phyloP scores from a whole-genome alignment of 92 coral and sea anemone genomes.

The Pocillopora grandis region DNA sequence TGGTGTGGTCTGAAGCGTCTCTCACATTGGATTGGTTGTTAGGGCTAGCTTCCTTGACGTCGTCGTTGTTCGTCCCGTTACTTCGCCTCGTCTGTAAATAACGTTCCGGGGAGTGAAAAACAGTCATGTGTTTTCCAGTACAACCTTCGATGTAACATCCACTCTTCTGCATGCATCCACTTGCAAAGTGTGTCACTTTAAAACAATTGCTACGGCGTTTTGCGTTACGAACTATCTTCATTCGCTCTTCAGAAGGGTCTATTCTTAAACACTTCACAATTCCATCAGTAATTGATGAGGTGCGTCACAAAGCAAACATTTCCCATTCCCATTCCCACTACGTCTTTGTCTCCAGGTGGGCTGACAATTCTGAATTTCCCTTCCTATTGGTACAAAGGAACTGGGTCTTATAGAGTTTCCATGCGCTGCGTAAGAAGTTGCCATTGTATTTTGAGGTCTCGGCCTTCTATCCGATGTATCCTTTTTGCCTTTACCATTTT shows the following conservation, averaged over 20 bases:
- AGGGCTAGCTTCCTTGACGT: not conserved
- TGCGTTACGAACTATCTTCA: slow-evolving; percentile 23
- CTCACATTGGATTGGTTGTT: not conserved
- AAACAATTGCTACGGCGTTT: slow-evolving; percentile 49
- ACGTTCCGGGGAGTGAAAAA: slow-evolving; percentile 26
- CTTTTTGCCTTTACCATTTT: slow-evolving; percentile 3
- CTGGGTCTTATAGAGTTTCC: not conserved
- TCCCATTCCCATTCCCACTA: not conserved
- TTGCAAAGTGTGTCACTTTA: slow-evolving; percentile 35
- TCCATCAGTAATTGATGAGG: slow-evolving; percentile 6
- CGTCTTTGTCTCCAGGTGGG: not conserved
- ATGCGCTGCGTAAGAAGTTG: not conserved
- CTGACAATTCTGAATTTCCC: not conserved
- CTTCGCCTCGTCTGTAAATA: not conserved
- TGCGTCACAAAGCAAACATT: slow-evolving; percentile 26
- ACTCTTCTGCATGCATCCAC: slow-evolving; percentile 33
- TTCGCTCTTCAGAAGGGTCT: slow-evolving; percentile 6
- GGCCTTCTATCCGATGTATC: not conserved
- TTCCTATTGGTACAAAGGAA: not conserved
- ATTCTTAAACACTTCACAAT: slow-evolving; percentile 28
- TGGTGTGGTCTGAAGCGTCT: not conserved
- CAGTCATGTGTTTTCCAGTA: slow-evolving; percentile 12
- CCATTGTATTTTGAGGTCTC: not conserved
- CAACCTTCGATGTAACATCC: slow-evolving; percentile 38
- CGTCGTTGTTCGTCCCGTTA: not conserved